phyloP scores from a whole-genome alignment of 2,888 invertebrate species.

The Osedax frankpressi region DNA sequence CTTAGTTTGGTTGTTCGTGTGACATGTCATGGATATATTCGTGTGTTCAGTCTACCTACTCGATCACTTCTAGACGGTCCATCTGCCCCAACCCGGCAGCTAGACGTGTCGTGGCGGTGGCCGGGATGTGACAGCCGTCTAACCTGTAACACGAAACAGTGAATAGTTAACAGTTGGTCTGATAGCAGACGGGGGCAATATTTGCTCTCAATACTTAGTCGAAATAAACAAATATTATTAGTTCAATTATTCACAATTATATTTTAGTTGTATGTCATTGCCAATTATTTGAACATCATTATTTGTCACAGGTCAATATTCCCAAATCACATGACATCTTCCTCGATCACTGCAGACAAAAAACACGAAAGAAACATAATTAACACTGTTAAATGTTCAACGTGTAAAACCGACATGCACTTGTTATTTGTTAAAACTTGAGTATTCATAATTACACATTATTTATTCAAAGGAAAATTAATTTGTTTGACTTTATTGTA shows the following conservation, averaged over 20 bases:
- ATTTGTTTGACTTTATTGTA: background rate
- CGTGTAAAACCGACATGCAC: background rate
- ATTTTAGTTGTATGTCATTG: background rate
- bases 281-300: background rate
- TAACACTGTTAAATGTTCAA: background rate
- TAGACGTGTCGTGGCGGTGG: background rate
- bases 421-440: background rate
- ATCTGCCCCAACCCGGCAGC: background rate
- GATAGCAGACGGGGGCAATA: background rate
- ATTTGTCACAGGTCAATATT: background rate
- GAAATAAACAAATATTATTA: background rate
- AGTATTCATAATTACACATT: background rate
- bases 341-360: too few species aligned
- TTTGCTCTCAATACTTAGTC: background rate
- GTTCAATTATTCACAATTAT: background rate
- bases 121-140: background rate
- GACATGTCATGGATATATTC: background rate
- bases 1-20: background rate
- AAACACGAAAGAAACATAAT: background rate
- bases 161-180: background rate
- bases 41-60: background rate
- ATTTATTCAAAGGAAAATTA: background rate
- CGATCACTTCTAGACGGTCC: background rate
- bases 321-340: background rate
- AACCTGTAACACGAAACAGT: slow-evolving; percentile 9